Evolutionary conservation across 1,140 invertebrate genomes (phyloP).

Genomic region (Aphidius ervi): DNA sequence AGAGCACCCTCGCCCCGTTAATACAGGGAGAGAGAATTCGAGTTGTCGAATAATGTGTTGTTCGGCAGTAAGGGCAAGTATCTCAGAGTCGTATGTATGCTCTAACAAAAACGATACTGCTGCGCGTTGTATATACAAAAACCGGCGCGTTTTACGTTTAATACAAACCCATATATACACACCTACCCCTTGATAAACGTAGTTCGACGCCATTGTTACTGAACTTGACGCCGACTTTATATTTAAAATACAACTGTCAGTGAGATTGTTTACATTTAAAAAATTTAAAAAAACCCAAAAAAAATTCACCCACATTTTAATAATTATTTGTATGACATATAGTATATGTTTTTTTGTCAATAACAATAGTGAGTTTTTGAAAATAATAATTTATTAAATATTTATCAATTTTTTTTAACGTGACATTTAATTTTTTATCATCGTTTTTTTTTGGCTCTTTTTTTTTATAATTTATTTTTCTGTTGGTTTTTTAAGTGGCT

Average conservation of each 20-base stretch:
- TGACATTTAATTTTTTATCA: no score
- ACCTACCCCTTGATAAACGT: slow-evolving; percentile 7
- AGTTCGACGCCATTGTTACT: slow-evolving; percentile 24
- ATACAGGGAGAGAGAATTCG: background rate
- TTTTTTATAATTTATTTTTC: no score
- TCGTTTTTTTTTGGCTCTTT: no score
- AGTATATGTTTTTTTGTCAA: no score
- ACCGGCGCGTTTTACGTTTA: slow-evolving; percentile 23
- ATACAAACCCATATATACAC: slow-evolving; percentile 9
- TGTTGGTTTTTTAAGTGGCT: no score
- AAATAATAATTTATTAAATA: background rate
- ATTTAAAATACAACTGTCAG: no score
- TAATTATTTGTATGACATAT: no score
- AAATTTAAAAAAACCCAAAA: no score
- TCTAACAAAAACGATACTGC: slow-evolving; percentile 18
- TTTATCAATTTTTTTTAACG: background rate
- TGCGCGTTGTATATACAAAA: slow-evolving; percentile 19
- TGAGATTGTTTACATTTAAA: slow-evolving; percentile 3
- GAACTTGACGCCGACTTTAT: slow-evolving; percentile 1
- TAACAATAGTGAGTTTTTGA: background rate
- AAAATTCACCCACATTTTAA: no score
- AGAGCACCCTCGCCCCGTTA: slow-evolving; percentile 7
- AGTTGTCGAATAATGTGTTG: background rate
- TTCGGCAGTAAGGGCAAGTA: slow-evolving; percentile 9
- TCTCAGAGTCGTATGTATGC: slow-evolving; percentile 28